Percentiles rank a stretch among this genome's conserved stretches.
Conservation (phyloP, 2,797 vertebrate genomes). For the Acomys russatus region DNA sequence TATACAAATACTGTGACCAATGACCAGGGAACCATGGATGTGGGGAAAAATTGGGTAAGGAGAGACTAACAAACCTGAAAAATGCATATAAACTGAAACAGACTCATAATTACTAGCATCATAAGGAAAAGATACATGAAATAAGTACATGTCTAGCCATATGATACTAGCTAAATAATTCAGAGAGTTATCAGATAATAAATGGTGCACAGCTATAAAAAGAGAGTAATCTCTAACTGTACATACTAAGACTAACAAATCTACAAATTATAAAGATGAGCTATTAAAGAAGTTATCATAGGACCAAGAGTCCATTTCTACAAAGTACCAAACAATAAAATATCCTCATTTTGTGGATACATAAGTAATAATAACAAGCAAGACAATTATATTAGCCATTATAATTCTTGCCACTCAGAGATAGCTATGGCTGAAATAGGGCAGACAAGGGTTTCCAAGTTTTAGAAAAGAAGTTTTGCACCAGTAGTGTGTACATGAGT, state of each 20-base stretch:
- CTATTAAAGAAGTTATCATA: background rate
- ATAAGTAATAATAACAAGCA: background rate
- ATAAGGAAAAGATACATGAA: slow-evolving; percentile 5
- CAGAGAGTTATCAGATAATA: background rate
- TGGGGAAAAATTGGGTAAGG: background rate
- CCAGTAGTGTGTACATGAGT: background rate
- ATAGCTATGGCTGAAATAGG: background rate
- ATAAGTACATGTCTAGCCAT: background rate
- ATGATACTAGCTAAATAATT: background rate
- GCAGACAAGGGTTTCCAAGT: background rate
- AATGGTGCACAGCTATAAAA: slow-evolving; percentile 10
- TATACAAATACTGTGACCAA: background rate
- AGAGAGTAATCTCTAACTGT: background rate
- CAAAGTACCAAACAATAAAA: background rate
- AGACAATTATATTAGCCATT: background rate
- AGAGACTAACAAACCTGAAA: background rate
- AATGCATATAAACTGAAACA: background rate
- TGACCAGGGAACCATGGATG: background rate
- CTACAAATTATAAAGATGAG: background rate
- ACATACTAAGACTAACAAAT: background rate
- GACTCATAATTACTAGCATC: background rate
- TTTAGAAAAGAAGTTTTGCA: background rate
- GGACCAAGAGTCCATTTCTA: background rate
- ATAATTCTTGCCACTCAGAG: background rate
- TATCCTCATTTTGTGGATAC: background rate